Base-by-base conservation (phyloP, 2,113 vertebrate species). In the Lamprotornis superbus region DNA sequence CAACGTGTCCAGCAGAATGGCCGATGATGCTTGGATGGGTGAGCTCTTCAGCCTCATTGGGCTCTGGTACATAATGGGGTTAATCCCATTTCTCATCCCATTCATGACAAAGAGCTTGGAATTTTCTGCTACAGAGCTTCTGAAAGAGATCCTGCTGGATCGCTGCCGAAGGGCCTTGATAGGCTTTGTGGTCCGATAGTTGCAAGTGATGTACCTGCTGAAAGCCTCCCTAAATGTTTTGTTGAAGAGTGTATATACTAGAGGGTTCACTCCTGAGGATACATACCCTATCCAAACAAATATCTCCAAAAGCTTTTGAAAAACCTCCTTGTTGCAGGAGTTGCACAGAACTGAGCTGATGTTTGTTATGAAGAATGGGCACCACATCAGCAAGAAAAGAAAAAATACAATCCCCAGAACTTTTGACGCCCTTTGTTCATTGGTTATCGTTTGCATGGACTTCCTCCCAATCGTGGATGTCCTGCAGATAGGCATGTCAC, bases 251-350 rank as follows among this genome's bases (percentile, higher is more conserved):
- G 99, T 99, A 55, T 99, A 99, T 88, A 99, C 98, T 80, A 99
- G 91, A 13, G 99, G 99, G 89, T 99, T 99, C 81, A 99, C 99
- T 17, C 99, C 99, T 2, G 99, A 99, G 21, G 99, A 99, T 79
- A 99, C 95, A 9, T 99, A 99, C 27, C 99, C 99, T 92, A 99
- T 98, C 99, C 99, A 99, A 65, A 99, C 99, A 96, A 99, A 99
- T 96, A 99, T 98, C 89, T 99, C 99, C 98, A 99, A 98, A 39
- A 99, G 98, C 60, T 94, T 98, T 70, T 97, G 95, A 25, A 99
- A 98, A 47, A 99, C 76, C 15, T 96, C 93, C 69, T 93, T 57
- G 17, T 98, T 98, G 61, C 99, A 99, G 86, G 98, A 98, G 56
- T 98, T 95, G 96, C 99, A 99, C 53, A 99, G 97, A 77, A 98